Percentiles rank a stretch among this genome's conserved stretches.
Evolutionary conservation across 2,888 invertebrate genomes (phyloP).

Genomic region (Drosophila yooni): DNA sequence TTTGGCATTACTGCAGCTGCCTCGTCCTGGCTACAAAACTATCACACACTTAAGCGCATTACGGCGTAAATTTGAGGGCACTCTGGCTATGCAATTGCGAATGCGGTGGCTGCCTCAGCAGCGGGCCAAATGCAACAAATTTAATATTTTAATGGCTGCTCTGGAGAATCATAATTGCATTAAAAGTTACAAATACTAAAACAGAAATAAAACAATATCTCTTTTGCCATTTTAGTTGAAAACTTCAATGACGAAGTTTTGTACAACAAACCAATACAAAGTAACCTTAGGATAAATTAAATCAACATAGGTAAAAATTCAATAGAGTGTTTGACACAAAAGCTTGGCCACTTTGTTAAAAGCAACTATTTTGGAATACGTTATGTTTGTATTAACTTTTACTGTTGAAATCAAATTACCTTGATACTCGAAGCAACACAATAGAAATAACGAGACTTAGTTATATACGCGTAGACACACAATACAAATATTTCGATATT

Average conservation of each 20-base stretch:
- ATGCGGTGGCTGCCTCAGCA: background rate
- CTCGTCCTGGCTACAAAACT: constrained; percentile 16
- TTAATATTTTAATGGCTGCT: constrained; percentile 24
- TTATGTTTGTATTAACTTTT: background rate
- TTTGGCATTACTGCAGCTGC: constrained; percentile 24
- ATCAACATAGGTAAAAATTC: background rate
- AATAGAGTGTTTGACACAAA: background rate
- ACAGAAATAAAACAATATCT: background rate
- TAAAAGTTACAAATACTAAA: background rate
- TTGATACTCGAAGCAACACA: constrained; percentile 13
- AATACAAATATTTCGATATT: background rate
- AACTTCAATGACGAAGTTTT: background rate
- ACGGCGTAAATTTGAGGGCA: constrained; percentile 41
- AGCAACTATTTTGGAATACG: background rate
- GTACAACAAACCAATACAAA: background rate
- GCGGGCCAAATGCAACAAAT: constrained; percentile 26
- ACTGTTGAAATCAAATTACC: constrained; percentile 26
- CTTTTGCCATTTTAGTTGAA: background rate
- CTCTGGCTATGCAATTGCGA: constrained; percentile 21
- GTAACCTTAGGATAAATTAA: background rate
- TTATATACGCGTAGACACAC: constrained; percentile 13
- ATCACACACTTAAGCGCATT: constrained; percentile 58
- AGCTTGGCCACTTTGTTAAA: background rate
- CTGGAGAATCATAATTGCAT: background rate
- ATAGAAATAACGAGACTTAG: constrained; percentile 11